These are phyloP conservation scores for Stenolophus ochropezus DNA, from an alignment of 2,888 invertebrate genomes.

Conservation along the genomic window DNA sequence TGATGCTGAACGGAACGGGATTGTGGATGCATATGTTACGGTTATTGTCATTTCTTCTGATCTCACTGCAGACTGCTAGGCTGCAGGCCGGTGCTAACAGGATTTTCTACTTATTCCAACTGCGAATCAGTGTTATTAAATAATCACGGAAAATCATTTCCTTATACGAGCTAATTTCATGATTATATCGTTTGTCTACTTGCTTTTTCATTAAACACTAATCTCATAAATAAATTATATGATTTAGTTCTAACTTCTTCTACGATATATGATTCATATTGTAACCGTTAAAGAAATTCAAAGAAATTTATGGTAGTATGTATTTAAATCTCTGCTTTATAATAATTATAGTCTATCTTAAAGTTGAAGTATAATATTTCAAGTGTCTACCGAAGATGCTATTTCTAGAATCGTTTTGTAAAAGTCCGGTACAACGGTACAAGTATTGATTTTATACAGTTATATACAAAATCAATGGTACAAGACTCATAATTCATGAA, in stretches of 20 bases:
- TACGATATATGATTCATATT: neutral
- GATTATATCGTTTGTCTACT: neutral
- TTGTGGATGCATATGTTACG: conserved; percentile 10
- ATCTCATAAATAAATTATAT: neutral
- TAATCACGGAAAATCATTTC: neutral
- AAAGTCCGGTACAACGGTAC: too few species aligned
- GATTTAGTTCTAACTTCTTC: neutral
- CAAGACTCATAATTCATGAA: too few species aligned
- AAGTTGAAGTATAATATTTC: too few species aligned
- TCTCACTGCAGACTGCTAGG: neutral
- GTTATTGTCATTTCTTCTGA: conserved; percentile 13
- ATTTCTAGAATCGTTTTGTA: too few species aligned
- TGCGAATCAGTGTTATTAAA: neutral
- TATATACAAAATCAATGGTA: too few species aligned
- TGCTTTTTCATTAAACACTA: neutral
- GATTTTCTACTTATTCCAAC: neutral
- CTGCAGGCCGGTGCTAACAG: neutral
- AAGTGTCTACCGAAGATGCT: too few species aligned
- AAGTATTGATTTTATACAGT: too few species aligned
- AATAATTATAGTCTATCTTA: too few species aligned
- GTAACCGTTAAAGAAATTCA: neutral
- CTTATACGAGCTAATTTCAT: neutral
- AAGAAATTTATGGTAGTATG: too few species aligned
- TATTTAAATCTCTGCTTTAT: too few species aligned
- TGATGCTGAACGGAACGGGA: conserved; percentile 19